Evolutionary conservation across 2,888 invertebrate species (phyloP), one percentile per base, ranked within the genome.

Genomic region (Gastracanthus pulcherrimus): DNA sequence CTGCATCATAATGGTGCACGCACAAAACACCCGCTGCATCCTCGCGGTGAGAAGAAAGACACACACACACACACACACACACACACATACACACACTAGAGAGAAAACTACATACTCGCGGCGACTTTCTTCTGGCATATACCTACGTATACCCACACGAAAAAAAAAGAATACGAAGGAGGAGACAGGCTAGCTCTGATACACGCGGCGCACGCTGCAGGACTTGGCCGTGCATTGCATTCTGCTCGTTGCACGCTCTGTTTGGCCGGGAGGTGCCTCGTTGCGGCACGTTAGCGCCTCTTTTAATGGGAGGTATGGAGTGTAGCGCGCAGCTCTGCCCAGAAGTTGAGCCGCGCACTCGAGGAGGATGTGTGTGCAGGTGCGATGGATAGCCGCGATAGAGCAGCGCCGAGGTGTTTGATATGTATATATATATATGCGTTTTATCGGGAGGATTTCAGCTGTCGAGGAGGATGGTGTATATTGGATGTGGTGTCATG

Each of bases 261-360:
- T 55, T 55, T 55, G 55, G 2, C n/a, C 23, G 6, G 9, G 23
- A 23, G 23, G 55, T 55, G 55, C 55, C 55, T 55, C 55, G 55
- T 55, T 55, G 55, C 55, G n/a, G 55, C 55, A 55, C 51, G 51
- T 55, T 55, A 55, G 51, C 51, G 51, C 51, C 51, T 48, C 41
- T n/a, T n/a, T n/a, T n/a, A n/a, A n/a, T n/a, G n/a, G n/a, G n/a
- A n/a, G n/a, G n/a, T n/a, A n/a, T n/a, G 41, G 13, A 13, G 41
- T 11, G 13, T 11, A 26, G n/a, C 13, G 51, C 51, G 19, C 23
- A n/a, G n/a, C n/a, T n/a, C n/a, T n/a, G n/a, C n/a, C n/a, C n/a
- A n/a, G n/a, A n/a, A n/a, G n/a, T n/a, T n/a, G n/a, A n/a, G n/a
- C n/a, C n/a, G n/a, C n/a, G n/a, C n/a, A n/a, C n/a, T n/a, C n/a